These are phyloP conservation scores for Bugulina stolonifera DNA, from an alignment of 2,888 invertebrate genomes.

Conservation along the genomic window DNA sequence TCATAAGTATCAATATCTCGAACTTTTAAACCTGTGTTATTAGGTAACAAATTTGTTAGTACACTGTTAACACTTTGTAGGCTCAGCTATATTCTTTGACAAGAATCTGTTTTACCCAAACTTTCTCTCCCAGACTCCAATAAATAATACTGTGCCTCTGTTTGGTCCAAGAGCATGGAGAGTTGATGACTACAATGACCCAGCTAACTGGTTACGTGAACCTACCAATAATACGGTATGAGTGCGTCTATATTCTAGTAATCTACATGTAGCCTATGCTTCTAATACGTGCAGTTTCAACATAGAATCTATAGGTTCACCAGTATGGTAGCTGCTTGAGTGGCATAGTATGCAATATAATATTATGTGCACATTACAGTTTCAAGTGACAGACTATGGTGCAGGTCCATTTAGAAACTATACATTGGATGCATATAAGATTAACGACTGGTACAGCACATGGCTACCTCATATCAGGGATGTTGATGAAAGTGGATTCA, in stretches of 20 bases:
- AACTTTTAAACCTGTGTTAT: no score
- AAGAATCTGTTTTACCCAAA: conserved; percentile 90
- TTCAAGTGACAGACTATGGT: conserved; percentile 54
- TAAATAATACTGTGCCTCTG: conserved; percentile 87
- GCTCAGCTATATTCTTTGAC: conserved; percentile 86
- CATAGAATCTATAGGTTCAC: no score
- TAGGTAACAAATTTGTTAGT: no score
- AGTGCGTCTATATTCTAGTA: no score
- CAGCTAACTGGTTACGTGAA: conserved; percentile 86
- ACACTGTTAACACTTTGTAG: no score
- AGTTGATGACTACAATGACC: conserved; percentile 61
- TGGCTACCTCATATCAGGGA: conserved; percentile 77
- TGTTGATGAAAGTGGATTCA: background rate
- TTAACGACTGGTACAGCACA: conserved; percentile 84
- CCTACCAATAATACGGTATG: conserved; percentile 85
- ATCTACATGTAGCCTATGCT: no score
- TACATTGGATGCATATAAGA: conserved; percentile 80
- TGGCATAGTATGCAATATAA: no score
- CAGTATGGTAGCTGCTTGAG: no score
- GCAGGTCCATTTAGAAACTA: conserved; percentile 79
- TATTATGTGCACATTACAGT: background rate
- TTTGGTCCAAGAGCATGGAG: conserved; percentile 86
- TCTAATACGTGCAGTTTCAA: no score
- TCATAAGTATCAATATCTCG: no score
- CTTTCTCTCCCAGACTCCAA: conserved; percentile 80